A percentile compares a stretch with the other conserved stretches of the same genome.
Conservation (phyloP, 2,797 vertebrate genomes). For the Nyctibius grandis region DNA sequence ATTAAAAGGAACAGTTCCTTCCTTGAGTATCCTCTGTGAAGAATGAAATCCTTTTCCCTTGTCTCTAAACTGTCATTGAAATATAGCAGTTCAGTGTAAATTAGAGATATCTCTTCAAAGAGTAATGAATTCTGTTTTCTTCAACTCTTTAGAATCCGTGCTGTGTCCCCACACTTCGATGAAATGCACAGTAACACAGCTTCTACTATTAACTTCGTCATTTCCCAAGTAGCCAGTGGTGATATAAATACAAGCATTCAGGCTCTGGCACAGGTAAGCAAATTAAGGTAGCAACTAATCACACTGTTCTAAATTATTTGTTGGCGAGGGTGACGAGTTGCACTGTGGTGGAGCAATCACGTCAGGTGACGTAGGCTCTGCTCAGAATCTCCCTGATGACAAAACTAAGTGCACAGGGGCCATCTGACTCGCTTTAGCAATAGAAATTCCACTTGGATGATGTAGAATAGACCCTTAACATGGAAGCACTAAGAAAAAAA, state of each 20-base stretch:
- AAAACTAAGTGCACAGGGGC: constrained; percentile 86
- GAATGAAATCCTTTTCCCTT: not conserved
- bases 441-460: not conserved
- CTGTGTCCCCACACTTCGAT: constrained; percentile 93
- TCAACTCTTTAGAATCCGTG: constrained; percentile 79
- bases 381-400: constrained; percentile 80
- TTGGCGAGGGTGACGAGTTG: constrained; percentile 81
- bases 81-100: not conserved
- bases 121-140: constrained; percentile 6
- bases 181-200: constrained; percentile 96
- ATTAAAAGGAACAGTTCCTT: not conserved
- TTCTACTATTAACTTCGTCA: constrained; percentile 98
- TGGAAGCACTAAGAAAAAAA: not conserved
- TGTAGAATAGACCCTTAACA: not conserved
- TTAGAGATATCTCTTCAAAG: not conserved
- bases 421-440: constrained; percentile 78
- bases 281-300: not conserved
- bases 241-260: constrained; percentile 98
- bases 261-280: constrained; percentile 90
- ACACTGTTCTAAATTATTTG: not conserved
- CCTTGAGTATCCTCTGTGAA: not conserved
- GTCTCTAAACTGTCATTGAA: not conserved
- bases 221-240: constrained; percentile 96
- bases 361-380: constrained; percentile 63
- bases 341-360: constrained; percentile 66